A percentile compares a stretch with the other conserved stretches of the same genome.
Conservation (phyloP, 1,140 invertebrate species). For the Zaprionus africanus region DNA sequence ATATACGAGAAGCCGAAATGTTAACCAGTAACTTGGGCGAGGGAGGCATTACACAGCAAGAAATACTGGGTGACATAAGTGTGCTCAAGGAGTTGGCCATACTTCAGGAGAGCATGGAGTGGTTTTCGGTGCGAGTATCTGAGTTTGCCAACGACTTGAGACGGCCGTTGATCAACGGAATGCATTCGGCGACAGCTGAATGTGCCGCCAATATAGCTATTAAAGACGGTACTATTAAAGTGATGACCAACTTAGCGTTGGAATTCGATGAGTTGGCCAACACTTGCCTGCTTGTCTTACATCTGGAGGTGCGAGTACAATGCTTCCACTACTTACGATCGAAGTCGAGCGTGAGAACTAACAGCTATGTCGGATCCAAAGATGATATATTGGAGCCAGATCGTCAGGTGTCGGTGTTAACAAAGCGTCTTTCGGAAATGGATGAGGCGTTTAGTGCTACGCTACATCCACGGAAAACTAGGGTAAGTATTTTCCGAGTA, state of each 20-base stretch:
- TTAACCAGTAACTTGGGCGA: conserved; percentile 94
- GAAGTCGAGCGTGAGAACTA: conserved; percentile 69
- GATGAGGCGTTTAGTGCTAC: conserved; percentile 91
- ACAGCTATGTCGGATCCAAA: conserved; percentile 79
- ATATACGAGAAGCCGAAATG: conserved; percentile 95
- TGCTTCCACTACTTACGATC: conserved; percentile 95
- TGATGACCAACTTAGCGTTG: conserved; percentile 88
- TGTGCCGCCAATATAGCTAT: conserved; percentile 69
- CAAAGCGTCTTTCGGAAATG: conserved; percentile 90
- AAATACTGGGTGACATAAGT: conserved; percentile 91
- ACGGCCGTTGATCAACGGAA: conserved; percentile 80
- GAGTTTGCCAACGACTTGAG: conserved; percentile 85
- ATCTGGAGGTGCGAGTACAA: conserved; percentile 97
- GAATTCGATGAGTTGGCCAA: conserved; percentile 95
- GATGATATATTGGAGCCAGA: conserved; percentile 90
- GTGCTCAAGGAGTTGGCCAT: conserved; percentile 93
- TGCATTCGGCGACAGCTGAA: conserved; percentile 52
- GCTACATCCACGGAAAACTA: conserved; percentile 91
- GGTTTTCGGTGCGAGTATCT: conserved; percentile 87
- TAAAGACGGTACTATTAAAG: conserved; percentile 84
- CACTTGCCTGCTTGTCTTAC: conserved; percentile 94
- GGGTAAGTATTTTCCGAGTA: conserved; percentile 85
- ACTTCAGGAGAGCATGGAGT: conserved; percentile 96
- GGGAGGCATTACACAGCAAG: conserved; percentile 92
- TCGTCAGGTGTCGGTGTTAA: conserved; percentile 92